Evolutionary conservation across 2,888 invertebrate species (phyloP), one percentile per base, ranked within the genome.

Genomic region (Drosophila borborema): DNA sequence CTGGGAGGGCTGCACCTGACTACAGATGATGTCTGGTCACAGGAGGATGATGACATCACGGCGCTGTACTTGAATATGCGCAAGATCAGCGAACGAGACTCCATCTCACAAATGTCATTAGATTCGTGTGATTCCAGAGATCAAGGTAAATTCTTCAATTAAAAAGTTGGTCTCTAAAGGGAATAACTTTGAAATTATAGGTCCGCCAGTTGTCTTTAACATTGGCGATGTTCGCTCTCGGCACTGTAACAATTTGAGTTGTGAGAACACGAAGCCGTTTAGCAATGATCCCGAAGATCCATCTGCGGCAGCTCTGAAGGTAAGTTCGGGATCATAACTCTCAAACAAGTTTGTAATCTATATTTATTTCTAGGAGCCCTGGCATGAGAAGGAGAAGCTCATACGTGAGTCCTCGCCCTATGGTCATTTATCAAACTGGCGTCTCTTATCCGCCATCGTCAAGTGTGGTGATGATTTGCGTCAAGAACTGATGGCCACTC

Each of bases 401-500:
- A 96, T 97, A 91, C 95, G 97, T 1, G 96, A 97, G 54, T 95
- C 96, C 6, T 99, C 99, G 0, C 99, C 99, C 0, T 99, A 99
- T 93, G 99, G 99, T 2, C 97, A 97, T 86, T 94, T 99, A 28
- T 94, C 96, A 7, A 97, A 97, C 73, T 99, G 99, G 99, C 95
- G 96, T 72, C 94, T 99, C 31, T 95, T 99, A 46, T 98, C 99
- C 3, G 98, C 98, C 68, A 99, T 99, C 85, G 98, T 99, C 8
- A 99, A 99, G 93, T 98, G 98, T 91, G 99, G 99, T 6, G 99
- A 99, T 93, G 99, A 98, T 93, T 94, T 99, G 76, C 94, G 99
- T 0, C 99, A 99, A 92, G 99, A 99, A 93, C 94, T 99, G 90
- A 95, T 99, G 92, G 99, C 99, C 0, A 98, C 98, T 65, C 99